Base-by-base conservation (phyloP, 1,140 invertebrate genomes). In the Andrena cerasifolii region DNA sequence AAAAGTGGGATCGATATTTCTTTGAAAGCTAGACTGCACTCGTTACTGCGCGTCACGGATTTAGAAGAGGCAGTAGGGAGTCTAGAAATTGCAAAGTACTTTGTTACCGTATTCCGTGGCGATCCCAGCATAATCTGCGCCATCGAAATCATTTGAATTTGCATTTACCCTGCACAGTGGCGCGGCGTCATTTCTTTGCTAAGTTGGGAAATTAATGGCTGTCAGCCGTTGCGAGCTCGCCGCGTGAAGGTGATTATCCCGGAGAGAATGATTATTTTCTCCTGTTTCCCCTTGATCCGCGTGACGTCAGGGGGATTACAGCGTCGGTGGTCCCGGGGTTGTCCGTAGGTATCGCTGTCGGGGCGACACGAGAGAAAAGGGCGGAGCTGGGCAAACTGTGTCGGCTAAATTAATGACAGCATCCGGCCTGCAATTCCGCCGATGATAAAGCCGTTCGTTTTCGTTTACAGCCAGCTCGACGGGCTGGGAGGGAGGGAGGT, bases 361-460 rank as follows among this genome's bases (percentile, higher is more conserved):
- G 14, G 24, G 54, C 53, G 53, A 18, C 12, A 28, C 53, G 24
- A 33, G 54, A 56, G 54, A 56, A 56, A 62, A 43, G 36, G 59
- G 59, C 31, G 31, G 54, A 24, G n/a, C 49, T 14, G 12, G n/a
- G 14, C 59, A 26, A 62, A 62, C 33, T 36, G 36, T 56, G 54
- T 56, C 54, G 21, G 33, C 8, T 62, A 62, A 62, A 62, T 62
- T 62, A 62, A 62, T 43, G 59, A 62, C 59, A 43, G 59, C 36
- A 26, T 62, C 59, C 59, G 36, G 36, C 36, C 36, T 40, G 59
- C 26, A 14, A 56, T 18, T 10, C 31, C 36, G n/a, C 18, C 47
- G 58, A 47, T 73, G 58, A 73, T 62, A 61, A 58, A 49, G 59
- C 70, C 28, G 43, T 61, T 72, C 40, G 18, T 21, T 26, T 33